Evolutionary conservation across 1,140 invertebrate species (phyloP).

Genomic region (Musca domestica): DNA sequence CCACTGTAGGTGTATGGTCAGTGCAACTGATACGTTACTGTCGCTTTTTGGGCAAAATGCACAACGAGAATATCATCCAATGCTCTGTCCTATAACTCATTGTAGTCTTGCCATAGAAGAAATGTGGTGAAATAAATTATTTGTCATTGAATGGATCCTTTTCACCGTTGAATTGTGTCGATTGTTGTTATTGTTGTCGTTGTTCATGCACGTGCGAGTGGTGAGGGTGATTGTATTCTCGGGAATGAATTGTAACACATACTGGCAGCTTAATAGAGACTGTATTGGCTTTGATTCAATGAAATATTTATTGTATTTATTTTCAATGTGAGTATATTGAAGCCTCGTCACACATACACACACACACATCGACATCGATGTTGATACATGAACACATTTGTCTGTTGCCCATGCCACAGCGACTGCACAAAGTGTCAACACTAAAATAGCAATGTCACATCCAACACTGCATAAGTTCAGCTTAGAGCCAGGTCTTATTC

Average conservation of each 20-base stretch:
- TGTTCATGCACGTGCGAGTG: too few relatives aligned
- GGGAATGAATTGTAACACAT: neutral
- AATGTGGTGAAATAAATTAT: too few relatives aligned
- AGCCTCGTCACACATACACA: neutral
- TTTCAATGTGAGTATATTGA: neutral
- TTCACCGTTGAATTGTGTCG: too few relatives aligned
- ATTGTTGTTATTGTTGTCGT: too few relatives aligned
- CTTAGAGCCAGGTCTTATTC: neutral
- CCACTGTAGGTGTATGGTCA: too few relatives aligned
- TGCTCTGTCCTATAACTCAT: too few relatives aligned
- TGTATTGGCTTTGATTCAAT: slow-evolving; percentile 15
- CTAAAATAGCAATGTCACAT: slow-evolving; percentile 12
- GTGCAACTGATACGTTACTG: too few relatives aligned
- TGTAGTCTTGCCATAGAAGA: too few relatives aligned
- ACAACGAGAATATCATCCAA: too few relatives aligned
- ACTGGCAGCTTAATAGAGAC: slow-evolving; percentile 7
- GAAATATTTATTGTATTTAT: slow-evolving; percentile 14
- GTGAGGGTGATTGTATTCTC: too few relatives aligned
- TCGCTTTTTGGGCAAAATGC: too few relatives aligned
- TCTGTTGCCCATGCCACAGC: neutral
- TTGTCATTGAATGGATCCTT: too few relatives aligned
- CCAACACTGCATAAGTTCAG: slow-evolving; percentile 12
- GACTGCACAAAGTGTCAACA: slow-evolving; percentile 19
- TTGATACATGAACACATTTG: neutral
- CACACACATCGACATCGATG: neutral